These are phyloP conservation scores for Corythoichthys intestinalis DNA, from an alignment of 2,113 vertebrate genomes.

Conservation along the genomic window DNA sequence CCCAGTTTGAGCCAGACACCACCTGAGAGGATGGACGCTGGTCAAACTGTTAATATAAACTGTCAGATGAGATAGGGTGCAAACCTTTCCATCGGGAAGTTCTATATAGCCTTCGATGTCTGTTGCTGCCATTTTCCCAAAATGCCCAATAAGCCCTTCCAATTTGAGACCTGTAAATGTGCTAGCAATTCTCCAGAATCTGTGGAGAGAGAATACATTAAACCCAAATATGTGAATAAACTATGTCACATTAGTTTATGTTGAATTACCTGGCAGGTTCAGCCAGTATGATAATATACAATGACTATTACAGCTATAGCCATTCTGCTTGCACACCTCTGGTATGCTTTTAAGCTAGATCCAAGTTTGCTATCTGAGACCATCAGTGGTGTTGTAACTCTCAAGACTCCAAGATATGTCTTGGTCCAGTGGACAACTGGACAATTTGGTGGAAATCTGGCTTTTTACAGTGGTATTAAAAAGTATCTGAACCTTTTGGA, in stretches of 20 bases:
- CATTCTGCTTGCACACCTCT: no score
- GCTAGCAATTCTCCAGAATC: slow-evolving; percentile 90
- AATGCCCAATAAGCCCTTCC: slow-evolving; percentile 84
- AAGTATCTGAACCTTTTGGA: no score
- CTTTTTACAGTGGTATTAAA: neutral
- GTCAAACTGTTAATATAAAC: neutral
- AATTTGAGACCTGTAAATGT: slow-evolving; percentile 90
- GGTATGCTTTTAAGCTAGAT: no score
- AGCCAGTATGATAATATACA: no score
- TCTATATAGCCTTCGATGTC: slow-evolving; percentile 86
- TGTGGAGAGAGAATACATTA: slow-evolving; percentile 36
- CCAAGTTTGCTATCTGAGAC: no score
- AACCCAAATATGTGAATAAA: neutral
- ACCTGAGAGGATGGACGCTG: slow-evolving; percentile 69
- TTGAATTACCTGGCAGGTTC: neutral
- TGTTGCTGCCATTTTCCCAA: slow-evolving; percentile 82
- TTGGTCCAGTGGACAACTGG: neutral
- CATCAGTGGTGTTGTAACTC: no score
- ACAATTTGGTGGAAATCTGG: neutral
- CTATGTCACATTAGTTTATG: neutral
- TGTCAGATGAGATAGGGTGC: neutral
- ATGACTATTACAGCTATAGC: no score
- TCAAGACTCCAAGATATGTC: no score
- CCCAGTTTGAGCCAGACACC: slow-evolving; percentile 90
- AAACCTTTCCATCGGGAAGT: slow-evolving; percentile 90